phyloP scores from a whole-genome alignment of 2,113 vertebrate genomes.

The Mirounga angustirostris region DNA sequence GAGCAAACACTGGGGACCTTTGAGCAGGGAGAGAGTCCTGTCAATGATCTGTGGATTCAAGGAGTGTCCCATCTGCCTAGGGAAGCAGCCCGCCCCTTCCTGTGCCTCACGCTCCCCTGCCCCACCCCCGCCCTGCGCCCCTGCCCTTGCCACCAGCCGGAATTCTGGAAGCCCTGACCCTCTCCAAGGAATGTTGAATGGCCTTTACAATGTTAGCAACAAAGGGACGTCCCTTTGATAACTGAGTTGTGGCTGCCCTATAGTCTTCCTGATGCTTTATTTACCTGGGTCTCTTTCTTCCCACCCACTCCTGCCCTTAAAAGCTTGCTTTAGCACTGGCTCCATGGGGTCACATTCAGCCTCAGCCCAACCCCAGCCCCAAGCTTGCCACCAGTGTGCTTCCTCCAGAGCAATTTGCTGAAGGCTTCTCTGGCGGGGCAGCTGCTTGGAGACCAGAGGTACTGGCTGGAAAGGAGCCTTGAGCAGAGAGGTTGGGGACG shows the following conservation, averaged over 20 bases:
- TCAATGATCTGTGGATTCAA: slow-evolving; percentile 80
- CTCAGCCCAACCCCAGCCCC: background rate
- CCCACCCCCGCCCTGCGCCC: rapidly evolving
- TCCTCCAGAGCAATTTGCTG: background rate
- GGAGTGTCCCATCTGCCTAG: slow-evolving; percentile 76
- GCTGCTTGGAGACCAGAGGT: background rate
- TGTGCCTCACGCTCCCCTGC: background rate
- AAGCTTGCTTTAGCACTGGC: background rate
- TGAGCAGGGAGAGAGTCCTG: slow-evolving; percentile 75
- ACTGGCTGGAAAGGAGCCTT: background rate
- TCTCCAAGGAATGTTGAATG: slow-evolving; percentile 59
- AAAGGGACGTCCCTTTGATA: slow-evolving; percentile 40
- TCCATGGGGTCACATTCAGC: background rate
- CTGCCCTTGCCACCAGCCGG: background rate
- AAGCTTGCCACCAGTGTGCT: background rate
- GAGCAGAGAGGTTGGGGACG: background rate
- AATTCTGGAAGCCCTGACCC: background rate
- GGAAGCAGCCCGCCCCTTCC: slow-evolving; percentile 47
- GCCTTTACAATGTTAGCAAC: background rate
- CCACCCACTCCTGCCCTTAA: slow-evolving; percentile 73
- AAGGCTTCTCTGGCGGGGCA: background rate
- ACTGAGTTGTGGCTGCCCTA: background rate
- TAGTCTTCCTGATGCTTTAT: slow-evolving; percentile 26
- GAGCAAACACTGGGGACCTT: slow-evolving; percentile 68
- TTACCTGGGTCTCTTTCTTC: slow-evolving; percentile 59